Evolutionary conservation across 1,140 invertebrate species (phyloP), one percentile per base, ranked within the genome.

Genomic region (Drosophila parabipectinata): DNA sequence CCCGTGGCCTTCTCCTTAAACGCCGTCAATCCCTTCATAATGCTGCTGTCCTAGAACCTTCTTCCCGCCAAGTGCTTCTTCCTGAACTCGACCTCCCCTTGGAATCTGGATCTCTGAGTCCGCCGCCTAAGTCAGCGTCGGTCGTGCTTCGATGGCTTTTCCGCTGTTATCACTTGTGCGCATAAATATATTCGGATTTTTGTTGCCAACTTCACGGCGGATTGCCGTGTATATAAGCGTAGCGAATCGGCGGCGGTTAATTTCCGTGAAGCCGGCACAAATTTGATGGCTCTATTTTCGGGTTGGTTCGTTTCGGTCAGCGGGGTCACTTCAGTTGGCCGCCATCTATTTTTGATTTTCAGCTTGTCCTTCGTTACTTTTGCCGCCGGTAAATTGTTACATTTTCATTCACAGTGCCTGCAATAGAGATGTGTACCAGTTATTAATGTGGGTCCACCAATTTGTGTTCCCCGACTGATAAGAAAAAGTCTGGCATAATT

Each of bases 1-100:
- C 90, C 89, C 10, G 85, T 62, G 57, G 90, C 90, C 71, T 90
- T 91, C 72, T 91, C 90, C 76, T 91, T 91, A 82, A 91, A 77
- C 77, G 90, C 74, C 72, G 82, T 81, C 81, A 91, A 90, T 67
- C 89, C 89, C 89, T 90, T 91, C 90, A 91, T 91, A 53, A 7
- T 69, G 80, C 62, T 76, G 77, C 68, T 77, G 60, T 32, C 48
- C n/a, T 58, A 37, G 10, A n/a, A 34, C 48, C 62, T 55, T 55
- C 39, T 56, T 52, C 47, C 62, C 47, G 34, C 18, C 18, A 7
- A 18, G 9, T 54, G 56, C 21, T 14, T 51, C 15, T 50, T 41
- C 28, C 32, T 34, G 14, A 1, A 51, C 21, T 54, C 24, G 30
- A 52, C 51, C 57, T 28, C 44, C 44, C 47, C 47, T 56, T 37